Conservation (phyloP, 2,797 vertebrate genomes). For the Sarcoramphus papa region DNA sequence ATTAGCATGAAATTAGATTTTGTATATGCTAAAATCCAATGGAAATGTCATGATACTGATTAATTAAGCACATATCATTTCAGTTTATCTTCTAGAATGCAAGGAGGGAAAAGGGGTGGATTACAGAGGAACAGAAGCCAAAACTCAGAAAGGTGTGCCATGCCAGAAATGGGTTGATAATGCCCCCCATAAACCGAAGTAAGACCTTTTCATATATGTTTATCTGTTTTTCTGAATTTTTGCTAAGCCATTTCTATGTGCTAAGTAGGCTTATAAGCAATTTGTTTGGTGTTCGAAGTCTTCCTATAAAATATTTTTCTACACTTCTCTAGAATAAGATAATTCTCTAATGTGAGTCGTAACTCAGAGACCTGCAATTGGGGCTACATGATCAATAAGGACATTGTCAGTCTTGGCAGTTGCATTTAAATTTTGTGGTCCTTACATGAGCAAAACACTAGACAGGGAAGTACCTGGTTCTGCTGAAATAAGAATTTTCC, state of each 20-base stretch:
- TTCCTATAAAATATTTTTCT: neutral
- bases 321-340: neutral
- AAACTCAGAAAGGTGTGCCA: conserved; percentile 72
- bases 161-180: conserved; percentile 85
- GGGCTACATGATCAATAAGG: neutral
- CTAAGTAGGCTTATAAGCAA: neutral
- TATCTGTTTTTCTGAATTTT: neutral
- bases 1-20: neutral
- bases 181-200: conserved; percentile 86
- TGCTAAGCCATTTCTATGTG: neutral
- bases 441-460: neutral
- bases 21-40: neutral
- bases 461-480: neutral
- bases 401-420: neutral
- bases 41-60: neutral
- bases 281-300: neutral
- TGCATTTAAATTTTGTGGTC: neutral
- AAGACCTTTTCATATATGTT: neutral
- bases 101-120: conserved; percentile 75
- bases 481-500: neutral
- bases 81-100: conserved; percentile 89
- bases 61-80: neutral
- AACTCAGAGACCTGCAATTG: neutral
- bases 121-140: conserved; percentile 88
- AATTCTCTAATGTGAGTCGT: neutral